Percentiles rank a stretch among this genome's conserved stretches.
Conservation (phyloP, 2,797 vertebrate genomes). For the Pterois miles region DNA sequence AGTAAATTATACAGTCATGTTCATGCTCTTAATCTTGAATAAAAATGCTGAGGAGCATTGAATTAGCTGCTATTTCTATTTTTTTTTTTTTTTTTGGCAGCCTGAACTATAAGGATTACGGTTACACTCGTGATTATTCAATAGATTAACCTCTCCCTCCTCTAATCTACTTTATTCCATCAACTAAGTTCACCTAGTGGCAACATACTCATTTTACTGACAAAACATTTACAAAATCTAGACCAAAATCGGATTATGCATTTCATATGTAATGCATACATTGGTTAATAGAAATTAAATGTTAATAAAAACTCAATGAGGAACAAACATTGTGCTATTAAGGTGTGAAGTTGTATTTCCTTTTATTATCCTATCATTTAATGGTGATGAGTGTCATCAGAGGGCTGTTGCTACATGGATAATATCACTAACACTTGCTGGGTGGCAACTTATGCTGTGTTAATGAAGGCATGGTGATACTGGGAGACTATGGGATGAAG, state of each 20-base stretch:
- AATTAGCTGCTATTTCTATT: neutral
- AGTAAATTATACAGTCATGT: neutral
- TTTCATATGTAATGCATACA: neutral
- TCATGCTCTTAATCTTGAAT: neutral
- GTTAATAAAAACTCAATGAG: neutral
- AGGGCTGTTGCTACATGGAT: conserved; percentile 7
- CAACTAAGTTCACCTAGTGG: conserved; percentile 43
- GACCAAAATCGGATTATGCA: neutral
- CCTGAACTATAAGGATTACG: conserved; percentile 21
- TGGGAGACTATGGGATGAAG: conserved; percentile 33
- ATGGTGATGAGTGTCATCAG: conserved; percentile 10
- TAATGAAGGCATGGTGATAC: conserved; percentile 37
- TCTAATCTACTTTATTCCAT: conserved; percentile 60
- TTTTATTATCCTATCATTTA: conserved; percentile 14
- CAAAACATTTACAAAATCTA: conserved; percentile 11
- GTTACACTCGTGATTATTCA: conserved; percentile 44
- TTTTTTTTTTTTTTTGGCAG: neutral
- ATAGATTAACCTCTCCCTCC: conserved; percentile 57
- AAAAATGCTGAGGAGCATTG: neutral
- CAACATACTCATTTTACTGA: neutral
- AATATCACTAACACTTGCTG: conserved; percentile 21
- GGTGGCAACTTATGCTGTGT: conserved; percentile 10
- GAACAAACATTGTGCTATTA: neutral
- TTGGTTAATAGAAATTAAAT: neutral
- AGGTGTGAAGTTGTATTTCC: neutral